Conservation (phyloP, 2,113 vertebrate genomes). For the Malurus cyaneus region DNA sequence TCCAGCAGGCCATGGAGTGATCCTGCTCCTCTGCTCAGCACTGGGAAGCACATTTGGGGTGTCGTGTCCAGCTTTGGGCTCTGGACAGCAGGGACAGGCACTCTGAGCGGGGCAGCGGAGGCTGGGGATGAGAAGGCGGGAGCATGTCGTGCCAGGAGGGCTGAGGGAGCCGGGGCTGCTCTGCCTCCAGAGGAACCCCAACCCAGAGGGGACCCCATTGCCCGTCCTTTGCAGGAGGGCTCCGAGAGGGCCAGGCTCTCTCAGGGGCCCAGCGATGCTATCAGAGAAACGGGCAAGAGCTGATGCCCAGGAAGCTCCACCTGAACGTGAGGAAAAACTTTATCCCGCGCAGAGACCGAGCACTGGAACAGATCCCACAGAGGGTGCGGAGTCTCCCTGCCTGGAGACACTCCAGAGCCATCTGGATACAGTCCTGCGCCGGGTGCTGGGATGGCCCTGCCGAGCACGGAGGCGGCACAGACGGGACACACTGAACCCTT, state of each 20-base stretch:
- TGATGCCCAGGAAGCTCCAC: neutral
- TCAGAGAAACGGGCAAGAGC: neutral
- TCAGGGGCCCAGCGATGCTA: neutral
- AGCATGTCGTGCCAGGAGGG: neutral
- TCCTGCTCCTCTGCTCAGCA: neutral
- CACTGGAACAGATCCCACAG: neutral
- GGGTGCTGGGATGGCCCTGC: neutral
- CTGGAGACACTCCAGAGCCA: neutral
- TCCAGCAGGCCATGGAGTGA: neutral
- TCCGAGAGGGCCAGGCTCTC: neutral
- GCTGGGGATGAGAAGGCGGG: neutral
- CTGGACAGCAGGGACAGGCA: neutral
- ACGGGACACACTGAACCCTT: rapidly evolving
- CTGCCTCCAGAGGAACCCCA: too few relatives aligned
- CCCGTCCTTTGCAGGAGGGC: neutral
- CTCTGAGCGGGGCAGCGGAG: neutral
- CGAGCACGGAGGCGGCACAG: neutral
- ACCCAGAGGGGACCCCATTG: neutral
- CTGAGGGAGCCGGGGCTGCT: too few relatives aligned
- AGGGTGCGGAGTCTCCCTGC: neutral
- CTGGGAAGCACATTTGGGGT: neutral
- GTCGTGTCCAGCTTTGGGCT: neutral
- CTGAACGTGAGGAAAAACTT: neutral
- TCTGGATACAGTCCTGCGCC: too few relatives aligned
- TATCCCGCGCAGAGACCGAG: rapidly evolving